These are phyloP conservation scores for Anthrax anthrax DNA, from an alignment of 2,888 invertebrate genomes.

Conservation along the genomic window DNA sequence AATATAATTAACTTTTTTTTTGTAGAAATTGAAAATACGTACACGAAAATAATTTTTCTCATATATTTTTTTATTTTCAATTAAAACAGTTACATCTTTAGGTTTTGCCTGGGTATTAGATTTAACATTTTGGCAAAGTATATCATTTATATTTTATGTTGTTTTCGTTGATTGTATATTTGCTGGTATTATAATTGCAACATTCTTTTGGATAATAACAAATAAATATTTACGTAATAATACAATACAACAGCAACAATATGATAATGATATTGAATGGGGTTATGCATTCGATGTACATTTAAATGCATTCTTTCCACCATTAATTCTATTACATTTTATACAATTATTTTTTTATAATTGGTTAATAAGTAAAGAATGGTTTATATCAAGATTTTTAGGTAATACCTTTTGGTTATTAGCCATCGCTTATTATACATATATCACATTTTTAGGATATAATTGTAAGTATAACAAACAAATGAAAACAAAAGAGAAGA, in stretches of 20 bases:
- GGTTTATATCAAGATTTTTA: constrained; percentile 66
- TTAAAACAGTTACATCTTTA: constrained; percentile 84
- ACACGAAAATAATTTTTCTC: too few relatives aligned
- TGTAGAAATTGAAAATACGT: too few relatives aligned
- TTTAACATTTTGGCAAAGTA: constrained; percentile 51
- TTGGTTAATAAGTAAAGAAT: constrained; percentile 60
- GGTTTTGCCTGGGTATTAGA: constrained; percentile 70
- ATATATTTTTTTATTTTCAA: too few relatives aligned
- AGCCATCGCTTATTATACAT: constrained; percentile 81
- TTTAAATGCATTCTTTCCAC: constrained; percentile 97
- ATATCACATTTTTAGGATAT: constrained; percentile 95
- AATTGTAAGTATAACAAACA: constrained; percentile 74
- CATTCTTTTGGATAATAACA: constrained; percentile 67
- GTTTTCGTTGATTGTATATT: constrained; percentile 90
- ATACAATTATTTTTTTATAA: constrained; percentile 81
- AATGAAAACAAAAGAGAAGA: not conserved
- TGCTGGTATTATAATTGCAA: constrained; percentile 72
- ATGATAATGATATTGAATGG: constrained; percentile 68
- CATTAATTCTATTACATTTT: constrained; percentile 82
- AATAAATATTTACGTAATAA: constrained; percentile 30
- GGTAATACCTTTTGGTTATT: constrained; percentile 91
- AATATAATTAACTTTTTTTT: constrained; percentile 10
- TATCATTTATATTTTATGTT: constrained; percentile 78
- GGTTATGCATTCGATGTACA: constrained; percentile 98
- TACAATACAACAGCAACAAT: too few relatives aligned